phyloP scores from a whole-genome alignment of 2,113 vertebrate species.

The Myrmophylax atrothorax region DNA sequence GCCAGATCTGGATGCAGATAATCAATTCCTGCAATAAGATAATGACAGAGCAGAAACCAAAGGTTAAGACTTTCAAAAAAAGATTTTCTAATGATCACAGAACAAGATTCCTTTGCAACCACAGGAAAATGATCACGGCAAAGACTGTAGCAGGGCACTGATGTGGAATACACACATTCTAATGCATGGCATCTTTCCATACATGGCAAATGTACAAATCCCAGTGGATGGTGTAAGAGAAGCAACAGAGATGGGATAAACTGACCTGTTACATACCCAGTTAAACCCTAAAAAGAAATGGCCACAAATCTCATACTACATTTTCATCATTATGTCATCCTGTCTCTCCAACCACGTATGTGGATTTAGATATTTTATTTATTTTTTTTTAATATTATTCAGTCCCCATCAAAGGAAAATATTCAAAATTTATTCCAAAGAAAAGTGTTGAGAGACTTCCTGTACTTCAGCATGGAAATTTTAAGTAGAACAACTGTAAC shows the following conservation, averaged over 20 bases:
- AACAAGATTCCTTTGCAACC: background rate
- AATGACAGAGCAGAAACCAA: conserved; percentile 52
- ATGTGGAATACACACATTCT: background rate
- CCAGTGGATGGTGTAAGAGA: background rate
- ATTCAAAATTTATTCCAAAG: background rate
- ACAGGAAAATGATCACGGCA: background rate
- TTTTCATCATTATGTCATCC: background rate
- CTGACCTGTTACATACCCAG: background rate
- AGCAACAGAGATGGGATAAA: background rate
- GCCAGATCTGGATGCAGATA: conserved; percentile 95
- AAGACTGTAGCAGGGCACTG: background rate
- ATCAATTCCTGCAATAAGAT: conserved; percentile 88
- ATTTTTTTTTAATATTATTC: background rate
- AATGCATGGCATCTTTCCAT: background rate
- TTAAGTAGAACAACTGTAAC: background rate
- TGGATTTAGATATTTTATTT: background rate
- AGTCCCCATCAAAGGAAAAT: background rate
- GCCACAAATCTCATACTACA: background rate
- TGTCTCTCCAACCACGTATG: background rate
- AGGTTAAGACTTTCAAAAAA: conserved; percentile 40
- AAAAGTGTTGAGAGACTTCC: background rate
- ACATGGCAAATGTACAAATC: background rate
- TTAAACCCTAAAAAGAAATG: background rate
- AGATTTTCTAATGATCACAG: background rate
- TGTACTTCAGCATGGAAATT: background rate